Percentiles rank a stretch among this genome's conserved stretches.
phyloP scores from a whole-genome alignment of 1,140 invertebrate genomes.

The Arctopsyche grandis region DNA sequence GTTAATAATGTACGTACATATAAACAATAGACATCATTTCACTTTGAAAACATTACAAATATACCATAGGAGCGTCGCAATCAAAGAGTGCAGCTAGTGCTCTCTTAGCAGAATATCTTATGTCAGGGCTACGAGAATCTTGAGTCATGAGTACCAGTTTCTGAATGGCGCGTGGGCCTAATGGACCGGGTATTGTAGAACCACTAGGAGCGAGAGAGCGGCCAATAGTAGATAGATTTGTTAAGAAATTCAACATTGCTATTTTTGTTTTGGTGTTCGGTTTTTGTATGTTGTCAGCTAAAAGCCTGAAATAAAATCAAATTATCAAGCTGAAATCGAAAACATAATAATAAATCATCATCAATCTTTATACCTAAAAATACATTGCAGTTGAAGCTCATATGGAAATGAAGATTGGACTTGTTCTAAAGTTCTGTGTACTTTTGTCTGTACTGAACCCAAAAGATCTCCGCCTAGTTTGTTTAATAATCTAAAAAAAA shows the following conservation, averaged over 20 bases:
- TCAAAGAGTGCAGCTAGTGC: slow-evolving; percentile 90
- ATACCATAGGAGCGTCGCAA: slow-evolving; percentile 85
- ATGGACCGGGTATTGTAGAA: slow-evolving; percentile 13
- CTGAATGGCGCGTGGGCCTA: slow-evolving; percentile 69
- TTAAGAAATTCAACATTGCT: slow-evolving; percentile 79
- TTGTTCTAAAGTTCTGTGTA: slow-evolving; percentile 86
- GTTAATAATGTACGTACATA: slow-evolving; percentile 43
- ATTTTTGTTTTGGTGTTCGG: slow-evolving; percentile 87
- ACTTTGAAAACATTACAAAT: background rate
- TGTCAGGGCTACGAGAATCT: slow-evolving; percentile 80
- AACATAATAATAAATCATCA: background rate
- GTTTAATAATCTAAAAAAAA: slow-evolving; percentile 71
- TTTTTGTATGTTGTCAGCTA: slow-evolving; percentile 90
- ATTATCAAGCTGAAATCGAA: slow-evolving; percentile 34
- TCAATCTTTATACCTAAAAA: slow-evolving; percentile 64
- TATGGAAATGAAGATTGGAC: slow-evolving; percentile 79
- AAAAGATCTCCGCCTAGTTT: slow-evolving; percentile 92
- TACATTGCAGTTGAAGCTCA: slow-evolving; percentile 70
- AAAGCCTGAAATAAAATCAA: slow-evolving; percentile 68
- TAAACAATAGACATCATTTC: background rate
- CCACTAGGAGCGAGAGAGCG: slow-evolving; percentile 60
- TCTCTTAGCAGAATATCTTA: slow-evolving; percentile 80
- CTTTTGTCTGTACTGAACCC: slow-evolving; percentile 89
- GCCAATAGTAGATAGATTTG: slow-evolving; percentile 71
- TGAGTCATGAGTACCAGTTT: slow-evolving; percentile 74